These are phyloP conservation scores for Festucalex cinctus DNA, from an alignment of 2,113 vertebrate species.

Conservation along the genomic window DNA sequence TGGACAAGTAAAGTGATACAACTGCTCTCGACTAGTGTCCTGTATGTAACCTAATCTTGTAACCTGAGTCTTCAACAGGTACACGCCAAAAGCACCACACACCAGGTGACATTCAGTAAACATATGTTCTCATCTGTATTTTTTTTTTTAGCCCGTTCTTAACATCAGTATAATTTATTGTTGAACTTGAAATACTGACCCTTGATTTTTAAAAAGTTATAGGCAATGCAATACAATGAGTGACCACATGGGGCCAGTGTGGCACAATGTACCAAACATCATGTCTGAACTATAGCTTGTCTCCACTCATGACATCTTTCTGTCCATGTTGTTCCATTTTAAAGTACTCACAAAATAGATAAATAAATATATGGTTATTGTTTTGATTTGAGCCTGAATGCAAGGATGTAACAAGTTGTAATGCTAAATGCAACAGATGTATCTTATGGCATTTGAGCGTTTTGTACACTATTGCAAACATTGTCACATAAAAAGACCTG, in stretches of 20 bases:
- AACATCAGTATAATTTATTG: neutral
- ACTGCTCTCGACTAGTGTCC: conserved; percentile 7
- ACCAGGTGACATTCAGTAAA: conserved; percentile 27
- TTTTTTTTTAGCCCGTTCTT: neutral
- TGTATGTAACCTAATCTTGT: conserved; percentile 50
- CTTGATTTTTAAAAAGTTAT: neutral
- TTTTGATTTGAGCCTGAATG: conserved; percentile 28
- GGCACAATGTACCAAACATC: conserved; percentile 31
- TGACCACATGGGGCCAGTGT: conserved; percentile 61
- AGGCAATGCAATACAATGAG: conserved; percentile 10
- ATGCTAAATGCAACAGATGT: conserved; percentile 2
- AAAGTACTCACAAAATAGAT: conserved; percentile 2
- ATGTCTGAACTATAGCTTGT: conserved; percentile 57
- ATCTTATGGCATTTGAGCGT: conserved; percentile 49
- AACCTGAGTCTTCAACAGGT: conserved; percentile 42
- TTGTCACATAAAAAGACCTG: neutral
- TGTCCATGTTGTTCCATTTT: conserved; percentile 21
- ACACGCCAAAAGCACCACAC: conserved; percentile 15
- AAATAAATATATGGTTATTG: neutral
- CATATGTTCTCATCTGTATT: neutral
- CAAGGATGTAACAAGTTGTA: conserved; percentile 28
- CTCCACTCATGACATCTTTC: conserved; percentile 65
- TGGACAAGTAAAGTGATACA: conserved; percentile 46
- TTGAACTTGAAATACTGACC: too few species aligned
- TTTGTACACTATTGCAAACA: too few species aligned